A percentile compares a stretch with the other conserved stretches of the same genome.
These are phyloP conservation scores for Piprites chloris DNA, from an alignment of 2,113 vertebrate species.

Conservation along the genomic window DNA sequence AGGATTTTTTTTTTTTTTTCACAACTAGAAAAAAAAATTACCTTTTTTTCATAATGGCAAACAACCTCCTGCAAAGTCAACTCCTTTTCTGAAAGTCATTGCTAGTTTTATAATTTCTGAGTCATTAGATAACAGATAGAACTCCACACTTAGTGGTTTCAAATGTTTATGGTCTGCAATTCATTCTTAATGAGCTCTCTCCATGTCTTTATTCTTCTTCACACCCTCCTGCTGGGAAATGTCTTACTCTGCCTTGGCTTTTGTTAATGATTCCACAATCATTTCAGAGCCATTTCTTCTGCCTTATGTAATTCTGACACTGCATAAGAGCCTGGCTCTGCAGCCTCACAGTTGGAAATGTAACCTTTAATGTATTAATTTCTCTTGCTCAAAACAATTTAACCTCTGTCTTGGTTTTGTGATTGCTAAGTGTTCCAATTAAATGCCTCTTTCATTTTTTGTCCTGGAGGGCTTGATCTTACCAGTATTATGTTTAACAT, in stretches of 20 bases:
- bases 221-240: slow-evolving; percentile 85
- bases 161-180: slow-evolving; percentile 90
- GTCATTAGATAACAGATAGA: slow-evolving; percentile 88
- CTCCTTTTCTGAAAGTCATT: slow-evolving; percentile 82
- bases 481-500: slow-evolving; percentile 61
- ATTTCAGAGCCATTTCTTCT: slow-evolving; percentile 84
- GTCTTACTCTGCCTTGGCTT: slow-evolving; percentile 83
- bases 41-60: slow-evolving; percentile 72
- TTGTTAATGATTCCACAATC: slow-evolving; percentile 86
- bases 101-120: slow-evolving; percentile 87
- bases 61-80: slow-evolving; percentile 83
- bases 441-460: slow-evolving; percentile 79
- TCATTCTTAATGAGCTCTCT: slow-evolving; percentile 89
- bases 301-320: slow-evolving; percentile 85
- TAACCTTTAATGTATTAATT: slow-evolving; percentile 91
- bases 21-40: slow-evolving; percentile 51
- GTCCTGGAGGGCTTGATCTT: slow-evolving; percentile 79
- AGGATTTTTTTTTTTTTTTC: slow-evolving; percentile 51
- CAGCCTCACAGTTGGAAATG: slow-evolving; percentile 83
- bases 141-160: slow-evolving; percentile 86
- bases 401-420: slow-evolving; percentile 86
- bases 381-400: slow-evolving; percentile 89
- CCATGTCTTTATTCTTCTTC: slow-evolving; percentile 84
- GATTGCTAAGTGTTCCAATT: slow-evolving; percentile 87
- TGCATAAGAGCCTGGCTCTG: slow-evolving; percentile 74